phyloP scores from a whole-genome alignment of 2,888 invertebrate genomes.

The Amphimallon solstitiale region DNA sequence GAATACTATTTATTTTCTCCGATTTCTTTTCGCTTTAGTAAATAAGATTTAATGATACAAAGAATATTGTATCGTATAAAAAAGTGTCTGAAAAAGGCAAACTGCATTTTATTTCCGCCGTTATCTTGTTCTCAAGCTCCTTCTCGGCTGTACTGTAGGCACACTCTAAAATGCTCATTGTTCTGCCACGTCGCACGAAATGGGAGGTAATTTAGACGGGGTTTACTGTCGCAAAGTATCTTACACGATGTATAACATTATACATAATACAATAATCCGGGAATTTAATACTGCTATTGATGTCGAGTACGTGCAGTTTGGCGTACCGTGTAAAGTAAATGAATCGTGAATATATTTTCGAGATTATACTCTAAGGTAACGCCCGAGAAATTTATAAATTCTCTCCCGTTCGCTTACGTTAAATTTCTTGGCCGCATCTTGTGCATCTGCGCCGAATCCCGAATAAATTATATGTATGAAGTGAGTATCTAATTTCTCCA shows the following conservation, averaged over 20 bases:
- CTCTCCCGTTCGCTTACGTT: slow-evolving; percentile 1
- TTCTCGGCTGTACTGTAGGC: background rate
- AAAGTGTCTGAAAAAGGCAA: slow-evolving; percentile 11
- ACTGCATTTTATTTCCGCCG: background rate
- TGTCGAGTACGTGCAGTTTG: slow-evolving; percentile 36
- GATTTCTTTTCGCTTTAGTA: too few relatives aligned
- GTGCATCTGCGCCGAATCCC: background rate
- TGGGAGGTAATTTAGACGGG: slow-evolving; percentile 25
- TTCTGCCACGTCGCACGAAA: slow-evolving; percentile 13
- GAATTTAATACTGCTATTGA: slow-evolving; percentile 38
- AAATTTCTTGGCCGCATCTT: slow-evolving; percentile 10
- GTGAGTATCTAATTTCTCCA: too few relatives aligned
- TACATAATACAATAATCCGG: slow-evolving; percentile 38
- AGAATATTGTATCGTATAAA: slow-evolving; percentile 29
- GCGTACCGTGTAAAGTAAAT: slow-evolving; percentile 33
- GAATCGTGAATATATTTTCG: slow-evolving; percentile 29
- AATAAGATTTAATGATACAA: slow-evolving; percentile 3
- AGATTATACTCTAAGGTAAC: slow-evolving; percentile 28
- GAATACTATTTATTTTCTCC: too few relatives aligned
- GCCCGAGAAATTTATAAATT: slow-evolving; percentile 17
- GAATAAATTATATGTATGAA: too few relatives aligned
- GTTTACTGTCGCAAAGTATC: slow-evolving; percentile 32
- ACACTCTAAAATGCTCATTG: slow-evolving; percentile 11
- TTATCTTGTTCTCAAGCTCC: background rate
- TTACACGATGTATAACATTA: slow-evolving; percentile 33